Base-by-base conservation (phyloP, 2,113 vertebrate species). In the Gymnobelideus leadbeateri region DNA sequence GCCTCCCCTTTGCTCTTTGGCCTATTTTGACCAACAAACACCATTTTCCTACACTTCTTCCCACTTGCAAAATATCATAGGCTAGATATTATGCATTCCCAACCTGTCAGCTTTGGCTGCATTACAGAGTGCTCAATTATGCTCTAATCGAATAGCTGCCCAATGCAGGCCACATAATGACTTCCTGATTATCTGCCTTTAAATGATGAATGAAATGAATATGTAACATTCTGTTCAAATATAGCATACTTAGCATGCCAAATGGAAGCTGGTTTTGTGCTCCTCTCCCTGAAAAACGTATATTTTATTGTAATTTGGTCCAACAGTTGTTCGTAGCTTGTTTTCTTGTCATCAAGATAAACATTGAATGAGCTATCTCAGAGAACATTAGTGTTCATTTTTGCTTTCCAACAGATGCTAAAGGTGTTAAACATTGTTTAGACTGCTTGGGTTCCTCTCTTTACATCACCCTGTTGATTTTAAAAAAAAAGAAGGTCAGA, bases 121-220 rank as follows among this genome's bases (percentile, higher is more conserved):
- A 98, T 98, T 98, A 98, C 98, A 98, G 98, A 99, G 99, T 99
- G 99, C 99, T 99, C 99, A 99, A 99, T 99, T 99, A 99, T 97
- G 98, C 98, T 98, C 98, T 99, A 99, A 99, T 99, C 99, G 99
- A 99, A 99, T 99, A 99, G 99, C 99, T 99, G 98, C 99, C 99
- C 98, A 99, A 98, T 99, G 99, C 99, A 99, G 99, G 98, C 99
- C 99, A 99, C 99, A 99, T 99, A 99, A 99, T 99, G 99, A 99
- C 99, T 99, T 99, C 99, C 99, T 99, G 99, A 99, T 99, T 99
- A 99, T 99, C 99, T 99, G 99, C 99, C 99, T 99, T 99, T 99
- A 99, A 99, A 99, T 99, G 99, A 99, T 99, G 99, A 99, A 99
- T 99, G 99, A 99, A 99, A 99, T 99, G 99, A 99, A 99, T 99